These are phyloP conservation scores for Hesperia comma DNA, from an alignment of 2,888 invertebrate species.

Conservation along the genomic window DNA sequence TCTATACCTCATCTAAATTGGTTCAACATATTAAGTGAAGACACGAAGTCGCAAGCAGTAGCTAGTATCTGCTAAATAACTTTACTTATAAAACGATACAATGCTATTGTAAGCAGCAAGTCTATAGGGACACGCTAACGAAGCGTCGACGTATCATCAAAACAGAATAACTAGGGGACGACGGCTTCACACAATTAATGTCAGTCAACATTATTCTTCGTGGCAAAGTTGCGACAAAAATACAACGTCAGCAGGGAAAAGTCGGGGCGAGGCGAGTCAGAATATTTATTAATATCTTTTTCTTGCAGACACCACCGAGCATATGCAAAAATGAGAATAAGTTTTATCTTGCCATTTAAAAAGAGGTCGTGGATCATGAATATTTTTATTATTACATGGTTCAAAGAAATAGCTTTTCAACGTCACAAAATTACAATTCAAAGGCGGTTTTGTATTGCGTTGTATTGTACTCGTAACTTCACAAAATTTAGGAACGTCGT, in stretches of 20 bases:
- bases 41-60: too few relatives aligned
- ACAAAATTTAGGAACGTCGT: too few relatives aligned
- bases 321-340: not conserved
- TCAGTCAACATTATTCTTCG: slow-evolving; percentile 36
- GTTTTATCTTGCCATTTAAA: not conserved
- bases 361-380: not conserved
- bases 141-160: slow-evolving; percentile 32
- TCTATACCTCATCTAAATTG: too few relatives aligned
- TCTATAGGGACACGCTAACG: slow-evolving; percentile 22
- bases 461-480: too few relatives aligned
- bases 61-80: too few relatives aligned
- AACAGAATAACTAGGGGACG: slow-evolving; percentile 35
- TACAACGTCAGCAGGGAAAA: slow-evolving; percentile 33
- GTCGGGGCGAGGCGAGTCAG: slow-evolving; percentile 18
- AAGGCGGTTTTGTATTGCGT: too few relatives aligned
- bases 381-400: too few relatives aligned
- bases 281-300: slow-evolving; percentile 29
- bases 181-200: slow-evolving; percentile 36
- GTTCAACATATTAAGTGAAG: too few relatives aligned
- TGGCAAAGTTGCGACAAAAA: slow-evolving; percentile 31
- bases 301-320: slow-evolving; percentile 2
- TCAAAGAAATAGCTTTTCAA: too few relatives aligned
- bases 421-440: too few relatives aligned
- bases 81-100: not conserved
- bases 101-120: slow-evolving; percentile 10